Evolutionary conservation across 2,113 vertebrate species (phyloP).

Genomic region (Geococcyx californianus): DNA sequence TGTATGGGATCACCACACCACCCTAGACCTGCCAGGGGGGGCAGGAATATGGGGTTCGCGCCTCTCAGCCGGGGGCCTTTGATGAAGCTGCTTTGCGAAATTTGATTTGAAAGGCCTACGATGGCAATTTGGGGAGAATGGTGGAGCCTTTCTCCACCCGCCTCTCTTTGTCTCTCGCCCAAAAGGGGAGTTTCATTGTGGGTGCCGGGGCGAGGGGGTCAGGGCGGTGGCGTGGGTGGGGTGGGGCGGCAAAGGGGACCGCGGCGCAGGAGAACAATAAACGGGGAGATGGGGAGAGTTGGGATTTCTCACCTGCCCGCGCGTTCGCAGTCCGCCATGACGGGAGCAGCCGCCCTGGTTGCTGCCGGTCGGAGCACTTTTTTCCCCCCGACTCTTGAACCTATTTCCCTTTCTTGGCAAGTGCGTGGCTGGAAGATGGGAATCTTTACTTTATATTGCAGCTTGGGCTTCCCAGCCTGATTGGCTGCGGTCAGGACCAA

Average conservation of each 20-base stretch:
- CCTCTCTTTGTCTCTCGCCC: conserved; percentile 71
- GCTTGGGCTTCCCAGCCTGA: conserved; percentile 88
- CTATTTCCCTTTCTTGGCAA: conserved; percentile 86
- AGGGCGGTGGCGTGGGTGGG: conserved; percentile 21
- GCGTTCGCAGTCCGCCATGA: conserved; percentile 86
- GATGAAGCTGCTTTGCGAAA: conserved; percentile 76
- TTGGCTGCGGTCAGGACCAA: conserved; percentile 93
- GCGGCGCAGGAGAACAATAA: conserved; percentile 74
- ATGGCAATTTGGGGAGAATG: conserved; percentile 66
- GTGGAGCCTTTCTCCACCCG: conserved; percentile 48
- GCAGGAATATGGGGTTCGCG: conserved; percentile 55
- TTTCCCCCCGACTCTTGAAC: conserved; percentile 80
- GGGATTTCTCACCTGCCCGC: conserved; percentile 89
- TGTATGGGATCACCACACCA: conserved; percentile 52
- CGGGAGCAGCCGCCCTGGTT: conserved; percentile 81
- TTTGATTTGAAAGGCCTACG: conserved; percentile 77
- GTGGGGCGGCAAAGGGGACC: conserved; percentile 67
- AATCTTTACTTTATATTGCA: conserved; percentile 94
- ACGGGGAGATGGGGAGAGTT: conserved; percentile 78
- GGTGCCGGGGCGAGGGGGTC: conserved; percentile 47
- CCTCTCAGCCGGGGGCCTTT: conserved; percentile 80
- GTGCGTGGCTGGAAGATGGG: conserved; percentile 89
- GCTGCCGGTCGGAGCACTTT: conserved; percentile 81
- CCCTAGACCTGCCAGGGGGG: conserved; percentile 45
- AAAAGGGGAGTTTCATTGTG: conserved; percentile 31